Evolutionary conservation across 2,113 vertebrate genomes (phyloP).

Genomic region (Apaloderma vittatum): DNA sequence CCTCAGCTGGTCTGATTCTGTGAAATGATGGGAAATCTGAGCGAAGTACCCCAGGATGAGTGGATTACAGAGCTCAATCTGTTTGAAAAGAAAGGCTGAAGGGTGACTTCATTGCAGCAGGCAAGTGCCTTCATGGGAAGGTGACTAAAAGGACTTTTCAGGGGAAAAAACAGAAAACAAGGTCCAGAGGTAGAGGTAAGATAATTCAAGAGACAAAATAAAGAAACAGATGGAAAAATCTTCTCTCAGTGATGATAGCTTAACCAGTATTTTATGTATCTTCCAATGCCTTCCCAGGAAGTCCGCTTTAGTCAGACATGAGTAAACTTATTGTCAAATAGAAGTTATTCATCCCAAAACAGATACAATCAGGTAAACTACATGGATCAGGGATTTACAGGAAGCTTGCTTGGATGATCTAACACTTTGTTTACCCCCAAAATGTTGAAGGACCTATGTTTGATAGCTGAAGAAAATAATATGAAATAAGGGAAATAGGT

Average conservation of each 20-base stretch:
- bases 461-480: not conserved
- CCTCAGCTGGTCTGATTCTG: not conserved
- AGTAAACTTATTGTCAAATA: not conserved
- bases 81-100: not conserved
- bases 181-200: not conserved
- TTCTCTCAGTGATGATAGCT: not conserved
- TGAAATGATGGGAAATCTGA: not conserved
- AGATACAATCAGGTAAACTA: not conserved
- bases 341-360: not conserved
- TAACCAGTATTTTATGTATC: not conserved
- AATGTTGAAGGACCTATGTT: not conserved
- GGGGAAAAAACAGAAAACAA: not conserved
- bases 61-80: not conserved
- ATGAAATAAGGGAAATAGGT: not conserved
- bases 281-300: not conserved
- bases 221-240: not conserved
- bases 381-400: not conserved
- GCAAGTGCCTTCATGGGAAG: not conserved
- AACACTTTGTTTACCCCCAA: not conserved
- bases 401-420: not conserved
- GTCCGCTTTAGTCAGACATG: not conserved
- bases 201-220: not conserved
- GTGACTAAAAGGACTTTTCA: not conserved
- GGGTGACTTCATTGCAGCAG: not conserved
- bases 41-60: not conserved